Evolutionary conservation across 2,888 invertebrate genomes (phyloP).

Genomic region (Onthophagus sagittarius): DNA sequence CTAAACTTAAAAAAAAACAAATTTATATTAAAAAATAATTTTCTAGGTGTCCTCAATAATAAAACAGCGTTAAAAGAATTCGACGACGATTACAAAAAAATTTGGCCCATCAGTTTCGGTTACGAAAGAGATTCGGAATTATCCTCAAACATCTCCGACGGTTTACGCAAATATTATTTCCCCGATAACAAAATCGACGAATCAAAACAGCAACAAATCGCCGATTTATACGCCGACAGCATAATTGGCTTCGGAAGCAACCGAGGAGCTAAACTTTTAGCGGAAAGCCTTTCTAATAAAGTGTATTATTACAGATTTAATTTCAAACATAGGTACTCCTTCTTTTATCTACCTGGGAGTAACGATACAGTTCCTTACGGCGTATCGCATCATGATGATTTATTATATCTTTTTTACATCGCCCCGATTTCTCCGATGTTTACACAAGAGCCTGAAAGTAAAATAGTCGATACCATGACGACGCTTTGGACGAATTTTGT

Average conservation of each 20-base stretch:
- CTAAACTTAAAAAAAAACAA: too few species aligned
- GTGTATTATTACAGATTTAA: constrained; percentile 63
- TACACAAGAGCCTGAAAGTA: constrained; percentile 43
- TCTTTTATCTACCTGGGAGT: constrained; percentile 53
- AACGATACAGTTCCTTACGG: constrained; percentile 40
- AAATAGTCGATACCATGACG: constrained; percentile 45
- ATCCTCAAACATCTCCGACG: constrained; percentile 51
- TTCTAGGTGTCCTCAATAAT: constrained; percentile 54
- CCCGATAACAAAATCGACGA: constrained; percentile 46
- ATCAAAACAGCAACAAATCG: constrained; percentile 44
- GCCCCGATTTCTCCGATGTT: constrained; percentile 38
- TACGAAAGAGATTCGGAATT: constrained; percentile 57
- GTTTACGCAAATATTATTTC: constrained; percentile 54
- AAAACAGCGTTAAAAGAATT: constrained; percentile 52
- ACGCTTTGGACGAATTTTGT: constrained; percentile 49
- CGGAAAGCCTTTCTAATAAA: constrained; percentile 52
- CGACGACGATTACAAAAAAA: constrained; percentile 57
- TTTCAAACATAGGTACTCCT: constrained; percentile 59
- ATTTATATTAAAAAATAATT: too few species aligned
- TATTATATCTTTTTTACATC: constrained; percentile 49
- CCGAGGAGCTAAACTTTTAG: constrained; percentile 58
- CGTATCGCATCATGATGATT: constrained; percentile 50
- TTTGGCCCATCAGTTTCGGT: constrained; percentile 63
- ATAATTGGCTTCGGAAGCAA: constrained; percentile 58
- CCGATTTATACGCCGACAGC: constrained; percentile 56